phyloP scores from a whole-genome alignment of 2,113 vertebrate species.

The Oreamnos americanus region DNA sequence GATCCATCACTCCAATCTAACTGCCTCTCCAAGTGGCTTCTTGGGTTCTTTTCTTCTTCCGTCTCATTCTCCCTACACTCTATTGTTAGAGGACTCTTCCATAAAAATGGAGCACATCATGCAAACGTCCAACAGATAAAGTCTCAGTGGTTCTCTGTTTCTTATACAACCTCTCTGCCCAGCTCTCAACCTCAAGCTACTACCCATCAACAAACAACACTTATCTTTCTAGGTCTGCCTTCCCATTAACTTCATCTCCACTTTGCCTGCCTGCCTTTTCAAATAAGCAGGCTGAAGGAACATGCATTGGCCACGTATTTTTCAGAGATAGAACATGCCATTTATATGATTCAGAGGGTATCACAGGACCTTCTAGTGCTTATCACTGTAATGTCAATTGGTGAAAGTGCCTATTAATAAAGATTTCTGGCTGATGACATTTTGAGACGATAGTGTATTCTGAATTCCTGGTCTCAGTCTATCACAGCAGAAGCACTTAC shows the following conservation, averaged over 20 bases:
- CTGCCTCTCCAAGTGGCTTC: neutral
- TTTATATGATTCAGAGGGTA: neutral
- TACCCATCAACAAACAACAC: neutral
- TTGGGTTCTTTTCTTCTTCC: neutral
- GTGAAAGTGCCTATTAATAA: slow-evolving; percentile 7
- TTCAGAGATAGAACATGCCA: neutral
- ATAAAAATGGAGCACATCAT: neutral
- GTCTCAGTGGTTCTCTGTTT: neutral
- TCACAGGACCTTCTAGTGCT: neutral
- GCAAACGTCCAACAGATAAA: neutral
- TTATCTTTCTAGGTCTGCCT: neutral
- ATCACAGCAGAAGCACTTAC: neutral
- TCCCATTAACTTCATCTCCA: neutral
- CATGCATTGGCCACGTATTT: neutral
- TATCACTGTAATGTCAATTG: neutral
- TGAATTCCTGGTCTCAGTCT: neutral
- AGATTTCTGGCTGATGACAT: neutral
- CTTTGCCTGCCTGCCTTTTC: neutral
- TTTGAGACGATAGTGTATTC: neutral
- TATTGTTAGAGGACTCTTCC: neutral
- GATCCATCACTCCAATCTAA: neutral
- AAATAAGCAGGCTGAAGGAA: neutral
- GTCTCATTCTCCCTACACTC: neutral
- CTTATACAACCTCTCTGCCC: neutral
- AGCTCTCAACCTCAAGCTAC: neutral